Base-by-base conservation (phyloP, 1,140 invertebrate species). In the Diprion similis region DNA sequence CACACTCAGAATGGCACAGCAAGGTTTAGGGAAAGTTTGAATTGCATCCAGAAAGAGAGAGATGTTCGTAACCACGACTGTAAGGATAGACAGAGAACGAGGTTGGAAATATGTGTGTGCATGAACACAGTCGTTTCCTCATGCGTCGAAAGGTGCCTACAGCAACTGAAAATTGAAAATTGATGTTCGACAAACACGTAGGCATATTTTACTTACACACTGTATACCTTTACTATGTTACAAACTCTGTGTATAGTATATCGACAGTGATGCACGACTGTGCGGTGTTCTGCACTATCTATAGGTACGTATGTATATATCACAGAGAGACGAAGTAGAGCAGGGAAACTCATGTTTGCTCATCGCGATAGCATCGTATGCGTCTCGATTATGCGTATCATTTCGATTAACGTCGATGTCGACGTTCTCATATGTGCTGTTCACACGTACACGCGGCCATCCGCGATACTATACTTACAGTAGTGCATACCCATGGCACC, bases 301-400 rank as follows among this genome's bases (percentile, higher is more conserved):
- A 59, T n/a, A 59, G 11, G 4, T 37, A 37, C 2, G 2, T 37
- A 37, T 37, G 6, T 6, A 37, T 13, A 0, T 59, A 59, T 59
- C 51, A 59, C n/a, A 59, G 6, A 37, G 24, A 37, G 51, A 59
- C 51, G 51, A 59, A 59, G 51, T 59, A 59, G 51, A 59, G 51
- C 51, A 59, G 51, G 51, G 51, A 59, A 59, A 59, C 51, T 59
- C 4, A 17, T 59, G 51, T 59, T 59, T 59, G 51, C 51, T 59
- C 51, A 59, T 59, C 51, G 51, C 51, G 51, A 59, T 59, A 59
- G 51, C 51, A 17, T 17, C 51, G 51, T 59, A 17, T 59, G 51
- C 51, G 51, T 59, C 51, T 59, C 51, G 51, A 59, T 59, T 59
- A 59, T 59, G 51, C 51, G 51, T 59, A 59, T 59, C 51, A 17